Evolutionary conservation across 2,888 invertebrate species (phyloP), one percentile per base, ranked within the genome.

Genomic region (Syritta pipiens): DNA sequence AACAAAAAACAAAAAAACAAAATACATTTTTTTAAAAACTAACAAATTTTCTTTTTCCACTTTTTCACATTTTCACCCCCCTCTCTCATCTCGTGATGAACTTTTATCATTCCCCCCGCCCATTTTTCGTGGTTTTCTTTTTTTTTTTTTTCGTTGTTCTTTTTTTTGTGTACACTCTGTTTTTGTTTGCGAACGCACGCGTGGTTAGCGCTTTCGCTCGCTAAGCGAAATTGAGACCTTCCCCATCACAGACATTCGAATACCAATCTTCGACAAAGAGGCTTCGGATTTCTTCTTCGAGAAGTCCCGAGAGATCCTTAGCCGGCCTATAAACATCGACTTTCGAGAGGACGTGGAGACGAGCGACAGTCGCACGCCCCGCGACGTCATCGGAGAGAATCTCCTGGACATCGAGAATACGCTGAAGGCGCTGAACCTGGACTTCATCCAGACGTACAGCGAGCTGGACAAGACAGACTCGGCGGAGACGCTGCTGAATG

Each of bases 231-330:
- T 91, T 48, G 90, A 91, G 82, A 89, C 89, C 65, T 81, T 60
- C 17, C 88, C 90, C 53, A 87, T 86, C 68, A 84, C 86, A 44
- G 88, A 89, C 67, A 87, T 91, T 62, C 90, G 92, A 77, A 89
- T 93, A 46, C 93, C 93, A 1, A 87, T 93, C 10, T 93, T 93
- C 91, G 93, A 93, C 86, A 92, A 93, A 85, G 93, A 93, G n/a
- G 92, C 92, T 7, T 93, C 93, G 0, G 93, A 93, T 86, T 93
- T 93, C 85, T 93, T 92, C 85, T 93, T 94, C 84, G 93, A 93
- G 30, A 93, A 93, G 84, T 93, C 93, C 0, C 91, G 93, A 3
- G 93, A 93, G 85, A 88, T 94, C 9, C 87, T 93, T 1, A 91
- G 92, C 30, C 91, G 92, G 51, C 93, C 93, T 0, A 82, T 89